Percentiles rank a stretch among this genome's conserved stretches.
These are phyloP conservation scores for Anthopleura xanthogrammica DNA, from an alignment of 92 coral and sea anemone species.

Conservation along the genomic window DNA sequence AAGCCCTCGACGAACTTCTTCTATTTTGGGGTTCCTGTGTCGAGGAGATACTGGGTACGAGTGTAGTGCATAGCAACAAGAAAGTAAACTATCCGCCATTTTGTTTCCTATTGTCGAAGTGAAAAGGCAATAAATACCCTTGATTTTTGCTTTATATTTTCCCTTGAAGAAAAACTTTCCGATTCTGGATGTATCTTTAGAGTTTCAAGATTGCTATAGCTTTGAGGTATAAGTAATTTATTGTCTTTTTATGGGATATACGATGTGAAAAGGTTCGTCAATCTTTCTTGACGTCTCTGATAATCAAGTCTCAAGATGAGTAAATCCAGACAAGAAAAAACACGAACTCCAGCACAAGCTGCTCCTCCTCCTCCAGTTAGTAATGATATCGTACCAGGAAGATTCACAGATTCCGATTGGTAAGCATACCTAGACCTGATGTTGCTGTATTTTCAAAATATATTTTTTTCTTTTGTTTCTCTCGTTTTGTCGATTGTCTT, in stretches of 20 bases:
- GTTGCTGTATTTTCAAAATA: background rate
- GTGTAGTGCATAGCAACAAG: constrained; percentile 41
- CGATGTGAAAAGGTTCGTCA: background rate
- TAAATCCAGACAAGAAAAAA: constrained; percentile 92
- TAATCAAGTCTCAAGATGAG: constrained; percentile 54
- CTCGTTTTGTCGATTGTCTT: too few species aligned
- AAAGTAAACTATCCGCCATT: constrained; percentile 43
- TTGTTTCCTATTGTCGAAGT: constrained; percentile 10
- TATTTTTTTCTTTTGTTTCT: too few species aligned
- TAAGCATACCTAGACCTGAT: constrained; percentile 26
- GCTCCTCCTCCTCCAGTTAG: constrained; percentile 79
- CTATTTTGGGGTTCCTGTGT: constrained; percentile 26
- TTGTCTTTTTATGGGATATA: background rate
- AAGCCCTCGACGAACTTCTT: too few species aligned
- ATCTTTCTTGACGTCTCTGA: background rate
- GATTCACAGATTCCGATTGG: constrained; percentile 95
- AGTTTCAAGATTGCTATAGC: background rate
- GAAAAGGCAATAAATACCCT: background rate
- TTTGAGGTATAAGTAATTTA: background rate
- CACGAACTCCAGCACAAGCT: constrained; percentile 89
- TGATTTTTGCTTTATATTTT: background rate
- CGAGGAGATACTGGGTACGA: constrained; percentile 9
- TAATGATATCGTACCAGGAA: constrained; percentile 95
- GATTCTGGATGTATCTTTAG: background rate
- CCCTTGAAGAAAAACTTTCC: background rate